Conservation (phyloP, 2,797 vertebrate species). For the Linurgus olivaceus region DNA sequence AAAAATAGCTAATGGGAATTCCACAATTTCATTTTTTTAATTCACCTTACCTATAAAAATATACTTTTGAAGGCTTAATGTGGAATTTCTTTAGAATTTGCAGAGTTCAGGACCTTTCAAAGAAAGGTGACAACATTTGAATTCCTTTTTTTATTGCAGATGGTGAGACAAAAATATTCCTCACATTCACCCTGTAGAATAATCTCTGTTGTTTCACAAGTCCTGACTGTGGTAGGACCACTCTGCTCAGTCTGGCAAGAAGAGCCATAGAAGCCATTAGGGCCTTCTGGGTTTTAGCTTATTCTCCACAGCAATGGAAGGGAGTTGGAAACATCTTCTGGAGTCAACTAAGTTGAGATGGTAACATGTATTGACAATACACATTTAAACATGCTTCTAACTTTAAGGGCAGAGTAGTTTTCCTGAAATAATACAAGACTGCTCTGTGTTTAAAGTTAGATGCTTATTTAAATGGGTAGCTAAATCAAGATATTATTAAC, state of each 20-base stretch:
- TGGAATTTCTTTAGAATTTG: not conserved
- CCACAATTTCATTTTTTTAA: not conserved
- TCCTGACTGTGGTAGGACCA: not conserved
- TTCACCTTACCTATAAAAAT: not conserved
- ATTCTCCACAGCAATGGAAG: not conserved
- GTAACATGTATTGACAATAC: not conserved
- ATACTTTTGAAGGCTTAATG: not conserved
- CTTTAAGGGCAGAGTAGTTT: not conserved
- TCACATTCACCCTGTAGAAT: not conserved
- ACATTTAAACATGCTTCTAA: not conserved
- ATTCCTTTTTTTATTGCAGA: not conserved
- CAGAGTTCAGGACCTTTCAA: not conserved
- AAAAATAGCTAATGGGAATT: not conserved
- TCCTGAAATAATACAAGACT: not conserved
- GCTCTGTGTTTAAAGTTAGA: not conserved
- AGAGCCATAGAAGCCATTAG: not conserved
- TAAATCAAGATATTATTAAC: constrained; percentile 2
- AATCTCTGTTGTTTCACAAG: not conserved
- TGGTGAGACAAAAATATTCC: not conserved
- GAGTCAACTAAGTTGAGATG: not conserved
- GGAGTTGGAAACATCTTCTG: not conserved
- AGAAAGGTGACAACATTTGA: not conserved
- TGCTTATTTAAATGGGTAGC: not conserved
- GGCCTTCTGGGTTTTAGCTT: not conserved
- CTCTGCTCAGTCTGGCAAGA: not conserved